Base-by-base conservation (phyloP, 1,140 invertebrate species). In the Macrobrachium nipponense region DNA sequence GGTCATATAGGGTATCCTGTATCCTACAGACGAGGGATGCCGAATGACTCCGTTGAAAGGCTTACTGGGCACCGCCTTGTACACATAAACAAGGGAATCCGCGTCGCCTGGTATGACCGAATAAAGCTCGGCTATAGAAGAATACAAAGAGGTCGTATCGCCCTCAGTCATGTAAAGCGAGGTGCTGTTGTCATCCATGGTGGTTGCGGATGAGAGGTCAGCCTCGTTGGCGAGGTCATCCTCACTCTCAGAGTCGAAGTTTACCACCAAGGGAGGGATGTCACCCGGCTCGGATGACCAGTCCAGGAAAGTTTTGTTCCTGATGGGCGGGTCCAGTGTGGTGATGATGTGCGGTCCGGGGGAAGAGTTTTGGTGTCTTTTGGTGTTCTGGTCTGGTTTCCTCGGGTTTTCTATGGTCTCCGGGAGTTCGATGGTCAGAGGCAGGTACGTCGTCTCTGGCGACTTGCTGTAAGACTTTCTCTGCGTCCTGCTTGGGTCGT, bases 231-330 rank as follows among this genome's bases (percentile, higher is more conserved):
- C 61, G 11, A 27, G 58, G 73, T 60, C 76, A 17, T 72, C 58
- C 17, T 86, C 78, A 43, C 77, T 86, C 43, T 86, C 84, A 11
- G 77, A 80, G 51, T 86, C 84, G 68, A 86, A 86, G 84, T 86
- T 86, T 11, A 86, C 84, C 0, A 75, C 77, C 20, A 86, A n/a
- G 12, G 83, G 83, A 20, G 84, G 84, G 11, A 80, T 51, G 23
- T 79, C 64, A 14, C 23, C 18, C 3, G 81, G 27, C 5, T 60
- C n/a, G 15, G 58, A 17, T 4, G 14, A 7, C 23, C 18, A 27
- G 60, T 79, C 23, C 14, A 27, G n/a, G 11, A 60, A 60, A n/a
- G 11, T 20, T 18, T 17, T 23, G 14, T 58, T 44, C 51, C 64
- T 86, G 27, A 86, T 60, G 60, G 84, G 84, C 14, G 76, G 84